These are phyloP conservation scores for Oryzias melastigma DNA, from an alignment of 2,113 vertebrate species.

Conservation along the genomic window DNA sequence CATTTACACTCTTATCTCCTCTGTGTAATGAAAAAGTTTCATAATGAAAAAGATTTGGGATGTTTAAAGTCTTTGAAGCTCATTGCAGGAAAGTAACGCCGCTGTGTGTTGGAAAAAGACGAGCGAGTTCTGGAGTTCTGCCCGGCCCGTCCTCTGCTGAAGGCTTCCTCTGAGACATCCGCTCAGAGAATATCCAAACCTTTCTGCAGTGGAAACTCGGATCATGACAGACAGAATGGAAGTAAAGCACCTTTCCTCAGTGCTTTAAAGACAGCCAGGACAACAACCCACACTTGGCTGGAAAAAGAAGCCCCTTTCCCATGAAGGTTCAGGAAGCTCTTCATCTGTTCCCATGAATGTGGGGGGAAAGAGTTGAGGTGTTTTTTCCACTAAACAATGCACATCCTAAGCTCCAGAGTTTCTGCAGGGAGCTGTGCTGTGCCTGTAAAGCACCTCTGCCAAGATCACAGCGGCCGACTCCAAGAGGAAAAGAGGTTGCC, in stretches of 20 bases:
- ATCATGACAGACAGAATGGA: slow-evolving; percentile 55
- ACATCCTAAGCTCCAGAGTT: neutral
- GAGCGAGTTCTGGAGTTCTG: slow-evolving; percentile 37
- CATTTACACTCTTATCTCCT: neutral
- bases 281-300: slow-evolving; percentile 32
- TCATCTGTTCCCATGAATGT: slow-evolving; percentile 1
- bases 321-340: slow-evolving; percentile 28
- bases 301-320: slow-evolving; percentile 24
- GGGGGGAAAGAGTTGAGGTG: slow-evolving; percentile 15
- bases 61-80: neutral
- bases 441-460: neutral
- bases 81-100: too few relatives aligned
- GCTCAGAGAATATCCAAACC: slow-evolving; percentile 56
- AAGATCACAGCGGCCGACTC: too few relatives aligned
- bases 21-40: neutral
- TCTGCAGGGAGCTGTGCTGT: neutral
- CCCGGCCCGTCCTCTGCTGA: slow-evolving; percentile 54
- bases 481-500: too few relatives aligned
- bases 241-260: slow-evolving; percentile 47
- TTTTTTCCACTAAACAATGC: slow-evolving; percentile 18
- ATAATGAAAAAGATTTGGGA: neutral
- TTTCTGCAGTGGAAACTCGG: slow-evolving; percentile 45
- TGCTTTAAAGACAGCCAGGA: slow-evolving; percentile 24
- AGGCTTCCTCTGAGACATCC: slow-evolving; percentile 60
- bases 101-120: slow-evolving; percentile 43